These are phyloP conservation scores for Tuberolachnus salignus DNA, from an alignment of 2,888 invertebrate genomes.

Conservation along the genomic window DNA sequence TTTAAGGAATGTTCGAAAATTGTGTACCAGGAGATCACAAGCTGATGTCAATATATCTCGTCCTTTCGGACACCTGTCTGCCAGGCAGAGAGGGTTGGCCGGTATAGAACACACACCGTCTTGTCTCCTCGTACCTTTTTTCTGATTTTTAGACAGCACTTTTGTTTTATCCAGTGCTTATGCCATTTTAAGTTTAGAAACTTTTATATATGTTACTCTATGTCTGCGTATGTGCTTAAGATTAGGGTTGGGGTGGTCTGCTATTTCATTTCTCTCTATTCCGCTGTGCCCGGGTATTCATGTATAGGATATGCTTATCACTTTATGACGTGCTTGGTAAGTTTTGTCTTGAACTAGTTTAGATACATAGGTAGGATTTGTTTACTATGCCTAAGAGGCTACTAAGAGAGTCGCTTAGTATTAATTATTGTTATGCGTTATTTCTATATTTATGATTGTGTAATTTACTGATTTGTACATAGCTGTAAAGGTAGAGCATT, in stretches of 20 bases:
- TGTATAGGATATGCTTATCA: background rate
- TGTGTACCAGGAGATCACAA: too few species aligned
- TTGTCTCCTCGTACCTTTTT: too few species aligned
- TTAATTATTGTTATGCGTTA: background rate
- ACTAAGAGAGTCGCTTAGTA: background rate
- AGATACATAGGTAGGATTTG: too few species aligned
- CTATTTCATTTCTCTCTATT: background rate
- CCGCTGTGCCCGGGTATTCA: background rate
- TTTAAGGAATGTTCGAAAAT: too few species aligned
- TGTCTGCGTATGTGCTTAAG: background rate
- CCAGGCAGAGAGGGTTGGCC: too few species aligned
- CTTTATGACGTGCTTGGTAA: background rate
- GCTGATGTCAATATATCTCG: too few species aligned
- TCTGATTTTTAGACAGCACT: background rate
- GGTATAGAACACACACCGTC: too few species aligned
- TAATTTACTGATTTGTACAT: background rate
- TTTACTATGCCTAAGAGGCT: background rate
- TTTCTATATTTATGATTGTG: background rate
- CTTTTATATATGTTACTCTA: background rate
- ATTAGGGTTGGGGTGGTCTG: background rate
- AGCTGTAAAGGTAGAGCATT: background rate
- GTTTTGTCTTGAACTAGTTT: background rate
- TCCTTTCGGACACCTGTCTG: too few species aligned
- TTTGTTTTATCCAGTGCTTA: background rate
- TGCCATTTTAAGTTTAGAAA: background rate